phyloP scores from a whole-genome alignment of 2,797 vertebrate species.

The Esox masquinongy region DNA sequence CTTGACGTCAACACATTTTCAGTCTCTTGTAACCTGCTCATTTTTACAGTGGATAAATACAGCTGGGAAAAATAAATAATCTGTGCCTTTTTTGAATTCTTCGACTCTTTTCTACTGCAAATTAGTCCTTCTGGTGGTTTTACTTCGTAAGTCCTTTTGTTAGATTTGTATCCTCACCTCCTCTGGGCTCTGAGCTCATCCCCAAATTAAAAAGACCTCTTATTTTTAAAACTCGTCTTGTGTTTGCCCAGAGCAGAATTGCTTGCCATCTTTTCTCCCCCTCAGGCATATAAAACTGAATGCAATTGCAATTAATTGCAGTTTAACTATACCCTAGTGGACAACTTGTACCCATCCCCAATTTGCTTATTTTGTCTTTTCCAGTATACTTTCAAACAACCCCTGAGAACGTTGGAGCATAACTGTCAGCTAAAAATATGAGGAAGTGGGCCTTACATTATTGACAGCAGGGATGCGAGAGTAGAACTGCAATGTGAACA shows the following conservation, averaged over 20 bases:
- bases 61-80: too few relatives aligned
- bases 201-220: constrained; percentile 50
- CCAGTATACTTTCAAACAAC: constrained; percentile 26
- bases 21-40: too few relatives aligned
- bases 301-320: constrained; percentile 57
- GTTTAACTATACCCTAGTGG: constrained; percentile 47
- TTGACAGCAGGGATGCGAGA: constrained; percentile 23
- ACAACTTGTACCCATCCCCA: constrained; percentile 54
- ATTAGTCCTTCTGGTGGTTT: too few relatives aligned
- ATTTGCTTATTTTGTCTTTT: constrained; percentile 30
- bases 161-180: background rate
- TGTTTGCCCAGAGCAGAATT: constrained; percentile 54
- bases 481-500: background rate
- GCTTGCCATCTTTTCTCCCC: constrained; percentile 51
- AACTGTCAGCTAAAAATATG: constrained; percentile 12
- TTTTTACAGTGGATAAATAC: too few relatives aligned
- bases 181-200: constrained; percentile 16
- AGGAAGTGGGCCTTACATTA: constrained; percentile 14
- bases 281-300: constrained; percentile 50
- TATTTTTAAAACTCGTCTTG: constrained; percentile 48
- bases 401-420: constrained; percentile 31
- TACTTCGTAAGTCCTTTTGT: too few relatives aligned
- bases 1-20: too few relatives aligned
- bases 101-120: too few relatives aligned
- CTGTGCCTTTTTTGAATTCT: too few relatives aligned